Evolutionary conservation across 2,888 invertebrate genomes (phyloP), one percentile per base, ranked within the genome.

Genomic region (Drosophila siamana): DNA sequence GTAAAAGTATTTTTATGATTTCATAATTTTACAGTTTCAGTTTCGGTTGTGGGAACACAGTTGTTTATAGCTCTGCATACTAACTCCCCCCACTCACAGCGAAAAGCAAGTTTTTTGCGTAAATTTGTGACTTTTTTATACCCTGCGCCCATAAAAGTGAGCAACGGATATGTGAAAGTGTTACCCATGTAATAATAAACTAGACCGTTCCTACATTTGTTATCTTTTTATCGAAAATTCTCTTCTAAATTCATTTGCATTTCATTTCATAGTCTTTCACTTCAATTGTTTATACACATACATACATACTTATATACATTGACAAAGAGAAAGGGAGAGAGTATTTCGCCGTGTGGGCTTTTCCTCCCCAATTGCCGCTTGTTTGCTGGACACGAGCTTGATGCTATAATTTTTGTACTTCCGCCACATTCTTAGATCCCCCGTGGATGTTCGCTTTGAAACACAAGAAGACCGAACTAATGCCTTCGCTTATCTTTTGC

Each of bases 1-100:
- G 82, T 87, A 88, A 88, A 87, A 89, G 74, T 89, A 86, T 80
- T 89, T 87, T 89, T 89, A 86, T 80, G 89, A 87, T 87, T 89
- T 80, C 89, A 87, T 87, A 89, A 87, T 89, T 87, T 87, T 87
- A 85, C 88, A 85, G 81, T 86, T 84, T 74, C 47, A 69, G 83
- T 86, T 84, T 74, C 43, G 70, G 83, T 57, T 63, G 65, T 41
- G 51, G 55, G 50, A 55, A 50, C 59, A 52, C 71, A 40, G 66
- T 78, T 81, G 85, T 88, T 88, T 83, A 83, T 74, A 62, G 52
- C 69, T 43, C 41, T 28, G 64, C 68, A 69, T 64, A 38, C n/a
- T n/a, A n/a, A n/a, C 61, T 46, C 19, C 19, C 19, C 19, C 19
- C 19, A 19, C n/a, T n/a, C n/a, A 19, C 19, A 19, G 19, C 43